Evolutionary conservation across 2,113 vertebrate genomes (phyloP).

Genomic region (Orcinus orca): DNA sequence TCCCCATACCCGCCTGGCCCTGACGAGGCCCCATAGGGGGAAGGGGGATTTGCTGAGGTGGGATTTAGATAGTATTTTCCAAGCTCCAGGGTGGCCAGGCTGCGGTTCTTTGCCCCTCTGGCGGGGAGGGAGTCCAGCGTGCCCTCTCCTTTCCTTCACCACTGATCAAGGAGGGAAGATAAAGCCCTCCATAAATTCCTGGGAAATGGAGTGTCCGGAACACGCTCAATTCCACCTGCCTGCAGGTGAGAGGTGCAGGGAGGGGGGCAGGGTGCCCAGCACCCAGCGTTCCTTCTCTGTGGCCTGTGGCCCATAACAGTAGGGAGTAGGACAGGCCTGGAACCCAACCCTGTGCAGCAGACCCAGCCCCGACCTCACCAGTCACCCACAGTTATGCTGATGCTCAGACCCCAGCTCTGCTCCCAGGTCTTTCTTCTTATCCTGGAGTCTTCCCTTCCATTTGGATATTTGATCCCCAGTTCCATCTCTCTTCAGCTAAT

Average conservation of each 20-base stretch:
- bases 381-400: neutral
- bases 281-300: neutral
- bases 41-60: slow-evolving; percentile 75
- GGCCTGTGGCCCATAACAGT: neutral
- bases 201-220: slow-evolving; percentile 54
- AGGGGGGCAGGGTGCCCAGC: neutral
- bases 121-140: slow-evolving; percentile 59
- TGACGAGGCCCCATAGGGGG: slow-evolving; percentile 75
- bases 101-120: slow-evolving; percentile 58
- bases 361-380: neutral
- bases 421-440: neutral
- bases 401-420: neutral
- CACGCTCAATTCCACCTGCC: slow-evolving; percentile 42
- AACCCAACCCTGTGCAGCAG: neutral
- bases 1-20: slow-evolving; percentile 68
- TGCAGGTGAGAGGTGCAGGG: slow-evolving; percentile 16
- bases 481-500: neutral
- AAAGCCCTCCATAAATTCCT: slow-evolving; percentile 65
- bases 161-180: slow-evolving; percentile 64
- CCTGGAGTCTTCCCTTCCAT: neutral
- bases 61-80: slow-evolving; percentile 63
- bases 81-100: slow-evolving; percentile 23
- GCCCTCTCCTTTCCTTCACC: slow-evolving; percentile 52
- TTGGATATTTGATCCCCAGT: neutral
- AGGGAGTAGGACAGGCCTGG: neutral